Base-by-base conservation (phyloP, 37 sponge, comb jelly and placozoan species). In the Mnemiopsis leidyi region DNA sequence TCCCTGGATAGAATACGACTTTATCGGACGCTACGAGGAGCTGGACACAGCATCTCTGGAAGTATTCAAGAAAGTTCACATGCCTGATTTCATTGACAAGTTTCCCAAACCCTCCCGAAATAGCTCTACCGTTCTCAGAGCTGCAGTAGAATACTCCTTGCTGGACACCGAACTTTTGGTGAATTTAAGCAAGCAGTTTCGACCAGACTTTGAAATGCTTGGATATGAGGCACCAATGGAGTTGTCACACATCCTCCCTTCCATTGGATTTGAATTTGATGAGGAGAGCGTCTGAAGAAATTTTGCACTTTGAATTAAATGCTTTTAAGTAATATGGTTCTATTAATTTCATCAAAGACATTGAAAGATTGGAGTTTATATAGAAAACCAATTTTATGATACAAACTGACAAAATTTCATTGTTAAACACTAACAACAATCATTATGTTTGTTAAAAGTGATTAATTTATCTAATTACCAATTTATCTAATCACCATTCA, bases 21-120 rank as follows among this genome's bases (percentile, higher is more conserved):
- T 23, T 18, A 71, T 71, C 30, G 75, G 30, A 23, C 75, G 75
- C n/a, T 71, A 71, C 20, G 75, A 71, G 75, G 75, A 71, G n/a
- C 75, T 71, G 30, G 75, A 71, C 30, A 71, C 75, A 28, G 75
- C 75, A 5, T 71, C 75, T 7, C 30, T 71, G 5, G 30, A 71
- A 7, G 30, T 71, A 3, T 71, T 71, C 75, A 5, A 71, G 30
- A 5, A 71, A 23, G 75, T 71, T 28, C 2, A 28, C 30, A 13
- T 71, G 3, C 75, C 75, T 29, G n/a, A n/a, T 13, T 28, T 23
- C 3, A 29, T 29, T 5, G 75, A 71, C 30, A 71, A 5, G 2
- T 71, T 71, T 24, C 75, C 75, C 5, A 71, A 28, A 71, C 75
- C 75, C 26, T 71, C 75, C 26, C 75, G 75, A 18, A 71, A 71